Percentiles rank a stretch among this genome's conserved stretches.
phyloP scores from a whole-genome alignment of 92 coral and sea anemone species.

The Isaurus tuberculatus region DNA sequence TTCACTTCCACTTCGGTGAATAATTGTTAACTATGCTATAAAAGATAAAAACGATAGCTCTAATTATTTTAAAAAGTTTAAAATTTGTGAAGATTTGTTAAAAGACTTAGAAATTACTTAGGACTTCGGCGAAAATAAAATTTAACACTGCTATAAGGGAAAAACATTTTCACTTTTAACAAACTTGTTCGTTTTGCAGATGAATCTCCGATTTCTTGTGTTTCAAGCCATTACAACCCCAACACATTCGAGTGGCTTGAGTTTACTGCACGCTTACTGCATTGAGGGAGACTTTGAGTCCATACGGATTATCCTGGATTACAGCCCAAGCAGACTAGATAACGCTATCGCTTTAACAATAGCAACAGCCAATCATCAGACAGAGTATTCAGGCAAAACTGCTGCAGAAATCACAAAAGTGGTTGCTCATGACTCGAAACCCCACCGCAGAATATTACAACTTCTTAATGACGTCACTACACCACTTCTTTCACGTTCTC shows the following conservation, averaged over 20 bases:
- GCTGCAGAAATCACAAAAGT: conserved; percentile 30
- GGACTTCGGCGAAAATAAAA: too few species aligned
- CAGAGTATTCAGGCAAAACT: conserved; percentile 13
- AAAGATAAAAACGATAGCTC: too few species aligned
- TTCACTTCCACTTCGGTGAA: too few species aligned
- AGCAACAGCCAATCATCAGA: not conserved
- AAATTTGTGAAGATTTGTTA: too few species aligned
- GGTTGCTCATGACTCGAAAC: not conserved
- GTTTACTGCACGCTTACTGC: conserved; percentile 42
- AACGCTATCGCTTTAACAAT: conserved; percentile 32
- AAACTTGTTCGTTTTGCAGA: not conserved
- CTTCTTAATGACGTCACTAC: conserved; percentile 18
- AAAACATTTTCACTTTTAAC: not conserved
- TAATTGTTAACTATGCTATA: too few species aligned
- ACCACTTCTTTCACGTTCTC: conserved; percentile 32
- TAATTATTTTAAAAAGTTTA: too few species aligned
- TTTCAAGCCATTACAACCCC: conserved; percentile 30
- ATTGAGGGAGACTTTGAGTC: conserved; percentile 36
- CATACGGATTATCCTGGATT: conserved; percentile 21
- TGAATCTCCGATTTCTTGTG: conserved; percentile 36
- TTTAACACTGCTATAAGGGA: too few species aligned
- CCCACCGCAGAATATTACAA: conserved; percentile 10
- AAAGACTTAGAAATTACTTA: too few species aligned
- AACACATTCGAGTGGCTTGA: conserved; percentile 5
- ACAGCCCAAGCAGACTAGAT: conserved; percentile 29